Evolutionary conservation across 2,888 invertebrate species (phyloP), one percentile per base, ranked within the genome.

Genomic region (Eudemis profundana): DNA sequence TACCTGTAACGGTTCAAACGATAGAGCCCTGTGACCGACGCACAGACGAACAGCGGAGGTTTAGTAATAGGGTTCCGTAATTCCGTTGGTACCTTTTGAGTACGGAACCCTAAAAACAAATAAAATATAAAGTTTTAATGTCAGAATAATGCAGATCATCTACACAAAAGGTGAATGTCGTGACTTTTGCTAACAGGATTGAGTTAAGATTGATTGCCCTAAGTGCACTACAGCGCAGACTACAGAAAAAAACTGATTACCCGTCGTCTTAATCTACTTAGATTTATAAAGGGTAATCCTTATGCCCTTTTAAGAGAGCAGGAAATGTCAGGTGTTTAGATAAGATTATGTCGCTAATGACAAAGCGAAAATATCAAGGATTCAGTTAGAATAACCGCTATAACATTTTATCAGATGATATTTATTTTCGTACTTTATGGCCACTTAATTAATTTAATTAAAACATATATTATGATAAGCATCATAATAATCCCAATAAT

Each of bases 131-230:
- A n/a, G n/a, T 46, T 46, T 46, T 3, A 46, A 46, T 46, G 46
- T 46, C 46, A 46, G 21, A 40, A 38, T 40, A 38, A 14, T 23
- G 21, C 27, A 14, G 27, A 42, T 50, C 40, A 42, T 50, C 15
- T 40, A 60, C 14, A 3, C 33, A 15, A 60, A 60, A 65, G 64
- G 64, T 65, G 65, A 60, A 65, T 60, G 51, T 65, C 65, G 65
- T 65, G 65, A 65, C 60, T 65, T 59, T 65, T 47, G 60, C 46
- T 38, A 59, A 65, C 64, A 19, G 53, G 29, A 44, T 17, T 33
- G 17, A 40, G 40, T 65, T 46, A 46, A 38, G 53, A 65, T 40
- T 60, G 65, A 65, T 60, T 14, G 38, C 27, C 38, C 27, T 40
- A 53, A 65, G 47, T 53, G 65, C 53, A 40, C 36, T 59, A 14